Conservation (phyloP, 2,888 invertebrate species). For the Steinernema carpocapsae region DNA sequence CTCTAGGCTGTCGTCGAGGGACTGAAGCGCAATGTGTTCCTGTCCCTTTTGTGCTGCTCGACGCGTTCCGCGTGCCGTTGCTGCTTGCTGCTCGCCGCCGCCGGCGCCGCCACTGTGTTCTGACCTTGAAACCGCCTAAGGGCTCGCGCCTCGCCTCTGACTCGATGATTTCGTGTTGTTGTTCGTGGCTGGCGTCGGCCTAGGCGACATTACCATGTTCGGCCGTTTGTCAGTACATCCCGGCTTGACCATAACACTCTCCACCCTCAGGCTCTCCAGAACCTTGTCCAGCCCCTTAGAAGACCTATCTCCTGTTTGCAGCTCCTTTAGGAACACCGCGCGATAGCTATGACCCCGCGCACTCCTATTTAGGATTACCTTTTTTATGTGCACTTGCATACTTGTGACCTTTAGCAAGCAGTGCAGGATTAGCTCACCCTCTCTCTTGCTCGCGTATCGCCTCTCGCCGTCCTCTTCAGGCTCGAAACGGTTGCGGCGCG, state of each 20-base stretch:
- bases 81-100: background rate
- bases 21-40: no score
- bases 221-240: slow-evolving; percentile 12
- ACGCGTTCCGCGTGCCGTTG: background rate
- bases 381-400: no score
- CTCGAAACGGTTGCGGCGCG: background rate
- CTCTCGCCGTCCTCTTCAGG: no score
- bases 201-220: slow-evolving; percentile 11
- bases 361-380: no score
- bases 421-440: slow-evolving; percentile 22
- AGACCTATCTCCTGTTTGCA: background rate
- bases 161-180: slow-evolving; percentile 28
- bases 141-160: slow-evolving; percentile 15
- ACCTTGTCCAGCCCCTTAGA: background rate
- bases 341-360: no score
- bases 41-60: no score
- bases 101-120: background rate
- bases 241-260: background rate
- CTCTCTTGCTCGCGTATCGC: background rate
- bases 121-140: slow-evolving; percentile 35
- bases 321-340: no score
- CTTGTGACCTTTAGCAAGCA: no score
- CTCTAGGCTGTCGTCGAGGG: no score
- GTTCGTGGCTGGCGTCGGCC: background rate
- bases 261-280: background rate